Percentiles rank a stretch among this genome's conserved stretches.
Evolutionary conservation across 2,888 invertebrate species (phyloP).

Genomic region (Dryobota labecula): DNA sequence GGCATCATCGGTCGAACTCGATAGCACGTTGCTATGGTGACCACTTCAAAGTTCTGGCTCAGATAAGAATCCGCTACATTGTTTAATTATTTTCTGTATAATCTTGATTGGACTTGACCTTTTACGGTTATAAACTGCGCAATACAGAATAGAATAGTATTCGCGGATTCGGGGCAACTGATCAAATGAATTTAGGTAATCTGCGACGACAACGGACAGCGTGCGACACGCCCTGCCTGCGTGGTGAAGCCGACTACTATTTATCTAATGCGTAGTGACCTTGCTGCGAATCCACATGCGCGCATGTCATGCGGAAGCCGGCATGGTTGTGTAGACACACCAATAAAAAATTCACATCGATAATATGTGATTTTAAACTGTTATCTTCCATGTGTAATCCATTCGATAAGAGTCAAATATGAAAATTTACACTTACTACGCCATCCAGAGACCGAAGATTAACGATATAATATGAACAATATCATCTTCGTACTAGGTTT

Average conservation of each 20-base stretch:
- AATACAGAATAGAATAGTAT: constrained; percentile 70
- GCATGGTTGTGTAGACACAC: constrained; percentile 63
- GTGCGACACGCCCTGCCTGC: constrained; percentile 67
- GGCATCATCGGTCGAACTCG: constrained; percentile 63
- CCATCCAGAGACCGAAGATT: neutral
- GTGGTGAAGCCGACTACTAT: constrained; percentile 66
- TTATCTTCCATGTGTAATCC: constrained; percentile 25
- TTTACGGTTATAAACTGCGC: constrained; percentile 79
- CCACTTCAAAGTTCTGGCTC: constrained; percentile 63
- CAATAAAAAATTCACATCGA: constrained; percentile 41
- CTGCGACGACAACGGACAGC: constrained; percentile 57
- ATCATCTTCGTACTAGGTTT: neutral
- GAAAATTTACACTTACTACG: neutral
- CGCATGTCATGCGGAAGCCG: constrained; percentile 77
- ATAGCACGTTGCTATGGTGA: constrained; percentile 56
- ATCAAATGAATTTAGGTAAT: constrained; percentile 68
- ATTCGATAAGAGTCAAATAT: constrained; percentile 17
- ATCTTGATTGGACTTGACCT: constrained; percentile 79
- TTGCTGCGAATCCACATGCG: constrained; percentile 77
- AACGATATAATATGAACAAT: neutral
- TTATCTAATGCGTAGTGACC: constrained; percentile 77
- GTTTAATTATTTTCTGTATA: constrained; percentile 72
- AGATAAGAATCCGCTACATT: constrained; percentile 71
- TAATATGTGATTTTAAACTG: constrained; percentile 21
- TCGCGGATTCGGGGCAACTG: constrained; percentile 67